Evolutionary conservation across 2,888 invertebrate genomes (phyloP).

Genomic region (Drosophila suboccidentalis): DNA sequence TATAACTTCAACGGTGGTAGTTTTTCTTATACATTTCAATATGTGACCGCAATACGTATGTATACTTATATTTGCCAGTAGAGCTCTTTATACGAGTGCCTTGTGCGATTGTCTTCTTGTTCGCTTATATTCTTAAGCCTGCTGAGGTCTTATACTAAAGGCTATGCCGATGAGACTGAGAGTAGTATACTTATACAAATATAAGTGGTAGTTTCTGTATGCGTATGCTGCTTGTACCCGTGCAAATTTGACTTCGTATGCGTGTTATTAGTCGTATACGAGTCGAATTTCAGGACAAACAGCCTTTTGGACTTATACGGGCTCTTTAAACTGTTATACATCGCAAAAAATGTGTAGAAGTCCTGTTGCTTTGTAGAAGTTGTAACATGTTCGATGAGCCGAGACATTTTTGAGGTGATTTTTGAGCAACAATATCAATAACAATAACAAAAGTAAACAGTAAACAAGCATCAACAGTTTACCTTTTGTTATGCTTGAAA

Average conservation of each 20-base stretch:
- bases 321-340: slow-evolving; percentile 46
- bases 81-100: neutral
- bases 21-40: neutral
- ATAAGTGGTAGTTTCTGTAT: neutral
- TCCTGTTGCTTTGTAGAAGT: slow-evolving; percentile 28
- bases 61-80: neutral
- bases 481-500: slow-evolving; percentile 9
- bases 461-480: slow-evolving; percentile 21
- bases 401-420: neutral
- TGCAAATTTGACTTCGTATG: neutral
- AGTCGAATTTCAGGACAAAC: neutral
- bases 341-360: slow-evolving; percentile 7
- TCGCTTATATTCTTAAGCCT: neutral
- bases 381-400: slow-evolving; percentile 36
- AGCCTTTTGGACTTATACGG: neutral
- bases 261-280: slow-evolving; percentile 3
- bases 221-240: neutral
- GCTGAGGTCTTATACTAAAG: neutral
- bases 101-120: neutral
- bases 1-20: neutral
- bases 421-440: neutral
- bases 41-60: neutral
- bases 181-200: neutral
- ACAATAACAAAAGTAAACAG: slow-evolving; percentile 11
- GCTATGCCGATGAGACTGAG: neutral